Conservation (phyloP, 2,888 invertebrate species). For the Blomia tropicalis region DNA sequence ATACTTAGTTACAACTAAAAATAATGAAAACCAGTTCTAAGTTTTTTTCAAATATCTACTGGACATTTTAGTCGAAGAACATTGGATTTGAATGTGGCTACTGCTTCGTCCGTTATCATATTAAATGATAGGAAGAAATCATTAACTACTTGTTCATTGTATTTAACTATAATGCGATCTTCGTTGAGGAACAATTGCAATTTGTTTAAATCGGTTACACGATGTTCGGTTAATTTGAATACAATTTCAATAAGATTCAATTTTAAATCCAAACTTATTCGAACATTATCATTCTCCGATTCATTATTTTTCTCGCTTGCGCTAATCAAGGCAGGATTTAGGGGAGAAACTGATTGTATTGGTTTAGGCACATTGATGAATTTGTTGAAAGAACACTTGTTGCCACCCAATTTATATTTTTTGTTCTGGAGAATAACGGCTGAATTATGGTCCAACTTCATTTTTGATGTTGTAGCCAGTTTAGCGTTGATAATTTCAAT, state of each 20-base stretch:
- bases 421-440: conserved; percentile 1
- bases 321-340: not conserved
- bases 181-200: not conserved
- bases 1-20: too few relatives aligned
- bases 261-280: conserved; percentile 6
- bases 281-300: not conserved
- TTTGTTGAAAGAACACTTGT: not conserved
- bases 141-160: not conserved
- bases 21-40: too few relatives aligned
- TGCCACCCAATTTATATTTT: not conserved
- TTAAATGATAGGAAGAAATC: not conserved
- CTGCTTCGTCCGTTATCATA: not conserved
- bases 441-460: not conserved
- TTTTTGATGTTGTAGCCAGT: too few relatives aligned
- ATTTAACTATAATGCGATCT: not conserved
- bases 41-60: not conserved
- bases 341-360: not conserved
- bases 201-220: not conserved
- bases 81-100: not conserved
- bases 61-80: conserved; percentile 6
- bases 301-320: not conserved
- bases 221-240: not conserved
- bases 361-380: not conserved
- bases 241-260: not conserved
- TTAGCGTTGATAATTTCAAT: conserved; percentile 1